A percentile compares a stretch with the other conserved stretches of the same genome.
phyloP scores from a whole-genome alignment of 2,113 vertebrate species.

The Hemichromis elongatus region DNA sequence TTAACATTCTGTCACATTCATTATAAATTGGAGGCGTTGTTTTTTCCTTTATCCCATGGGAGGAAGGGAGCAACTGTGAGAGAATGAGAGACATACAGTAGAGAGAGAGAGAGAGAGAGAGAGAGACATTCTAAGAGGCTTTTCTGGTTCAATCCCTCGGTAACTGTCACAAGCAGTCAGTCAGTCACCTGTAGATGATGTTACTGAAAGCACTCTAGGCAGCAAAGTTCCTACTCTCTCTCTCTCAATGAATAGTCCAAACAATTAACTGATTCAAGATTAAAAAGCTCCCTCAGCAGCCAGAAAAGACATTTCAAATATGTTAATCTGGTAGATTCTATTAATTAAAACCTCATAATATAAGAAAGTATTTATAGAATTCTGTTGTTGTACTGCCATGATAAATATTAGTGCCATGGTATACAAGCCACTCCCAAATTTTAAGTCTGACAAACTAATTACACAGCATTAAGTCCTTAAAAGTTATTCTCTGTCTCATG shows the following conservation, averaged over 20 bases:
- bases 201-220: slow-evolving; percentile 45
- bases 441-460: background rate
- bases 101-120: background rate
- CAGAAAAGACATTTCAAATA: background rate
- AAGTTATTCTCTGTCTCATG: background rate
- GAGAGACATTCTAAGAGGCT: slow-evolving; percentile 68
- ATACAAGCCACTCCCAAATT: background rate
- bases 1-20: background rate
- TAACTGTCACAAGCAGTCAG: slow-evolving; percentile 76
- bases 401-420: background rate
- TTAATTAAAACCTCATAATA: background rate
- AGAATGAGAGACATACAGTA: background rate
- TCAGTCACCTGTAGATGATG: slow-evolving; percentile 77
- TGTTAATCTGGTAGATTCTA: accelerated
- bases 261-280: background rate
- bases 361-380: background rate
- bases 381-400: background rate
- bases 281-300: background rate
- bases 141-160: slow-evolving; percentile 69
- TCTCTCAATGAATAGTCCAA: background rate
- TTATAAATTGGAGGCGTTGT: background rate
- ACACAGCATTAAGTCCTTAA: background rate
- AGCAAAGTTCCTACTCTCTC: slow-evolving; percentile 41
- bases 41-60: background rate
- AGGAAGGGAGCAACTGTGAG: background rate